Conservation (phyloP, 2,888 invertebrate species). For the Nomada fucata region DNA sequence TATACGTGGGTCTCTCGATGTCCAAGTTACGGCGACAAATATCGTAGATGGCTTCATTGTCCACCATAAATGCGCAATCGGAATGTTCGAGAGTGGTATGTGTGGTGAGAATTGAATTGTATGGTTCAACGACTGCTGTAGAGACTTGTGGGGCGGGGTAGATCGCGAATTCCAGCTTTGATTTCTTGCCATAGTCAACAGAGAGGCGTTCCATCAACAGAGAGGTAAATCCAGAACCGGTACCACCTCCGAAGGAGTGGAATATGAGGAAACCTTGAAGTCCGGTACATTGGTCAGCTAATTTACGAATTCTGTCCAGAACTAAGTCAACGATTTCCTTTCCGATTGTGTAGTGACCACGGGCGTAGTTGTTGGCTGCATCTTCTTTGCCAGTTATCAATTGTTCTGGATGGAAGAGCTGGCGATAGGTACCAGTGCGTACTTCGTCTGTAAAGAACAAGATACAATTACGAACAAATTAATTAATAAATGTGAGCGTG, state of each 20-base stretch:
- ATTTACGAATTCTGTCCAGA: conserved; percentile 93
- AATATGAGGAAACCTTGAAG: conserved; percentile 97
- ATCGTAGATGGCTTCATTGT: conserved; percentile 95
- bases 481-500: too few relatives aligned
- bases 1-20: conserved; percentile 98
- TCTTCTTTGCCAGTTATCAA: conserved; percentile 98
- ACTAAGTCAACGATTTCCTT: conserved; percentile 97
- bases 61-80: conserved; percentile 96
- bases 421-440: conserved; percentile 96
- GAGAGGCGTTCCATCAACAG: conserved; percentile 98
- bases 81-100: conserved; percentile 98
- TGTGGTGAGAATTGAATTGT: conserved; percentile 98
- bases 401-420: conserved; percentile 99
- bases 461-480: neutral
- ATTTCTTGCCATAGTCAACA: conserved; percentile 98
- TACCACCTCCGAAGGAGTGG: conserved; percentile 97
- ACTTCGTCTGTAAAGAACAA: conserved; percentile 89
- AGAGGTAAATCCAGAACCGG: conserved; percentile 98
- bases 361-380: conserved; percentile 98
- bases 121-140: conserved; percentile 96
- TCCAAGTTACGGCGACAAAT: conserved; percentile 97
- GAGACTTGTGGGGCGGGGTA: conserved; percentile 97
- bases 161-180: conserved; percentile 94
- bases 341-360: conserved; percentile 99
- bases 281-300: conserved; percentile 96